A percentile compares a stretch with the other conserved stretches of the same genome.
These are phyloP conservation scores for Trachythela sp. DNA, from an alignment of 64 coral and sea anemone genomes.

Conservation along the genomic window DNA sequence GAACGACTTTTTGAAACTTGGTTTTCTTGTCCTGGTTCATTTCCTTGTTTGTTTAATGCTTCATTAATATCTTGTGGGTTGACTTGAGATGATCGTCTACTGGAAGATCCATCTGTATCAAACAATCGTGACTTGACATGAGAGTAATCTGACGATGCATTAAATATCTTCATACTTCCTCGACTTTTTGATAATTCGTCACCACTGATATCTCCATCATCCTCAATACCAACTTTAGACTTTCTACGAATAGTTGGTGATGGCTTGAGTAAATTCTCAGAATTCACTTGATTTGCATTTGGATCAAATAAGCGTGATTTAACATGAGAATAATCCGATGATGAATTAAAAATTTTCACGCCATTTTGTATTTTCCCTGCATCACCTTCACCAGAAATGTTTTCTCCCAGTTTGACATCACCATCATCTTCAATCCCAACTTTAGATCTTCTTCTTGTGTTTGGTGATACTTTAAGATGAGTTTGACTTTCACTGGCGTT, in stretches of 20 bases:
- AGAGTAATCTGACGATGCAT: neutral
- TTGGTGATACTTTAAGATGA: neutral
- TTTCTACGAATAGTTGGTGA: neutral
- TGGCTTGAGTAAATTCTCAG: neutral
- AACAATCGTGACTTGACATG: neutral
- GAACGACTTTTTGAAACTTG: neutral
- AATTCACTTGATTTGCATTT: neutral
- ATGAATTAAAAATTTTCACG: neutral
- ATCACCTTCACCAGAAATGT: neutral
- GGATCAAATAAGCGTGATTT: neutral
- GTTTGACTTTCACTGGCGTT: neutral
- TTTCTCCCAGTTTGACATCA: neutral
- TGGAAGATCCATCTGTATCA: neutral
- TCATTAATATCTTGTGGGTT: neutral
- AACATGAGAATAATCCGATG: neutral
- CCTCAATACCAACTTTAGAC: neutral
- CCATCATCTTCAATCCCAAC: neutral
- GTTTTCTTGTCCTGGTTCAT: neutral
- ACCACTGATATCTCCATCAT: neutral
- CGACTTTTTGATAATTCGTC: neutral
- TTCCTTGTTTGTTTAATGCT: too few species aligned
- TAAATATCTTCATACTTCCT: neutral
- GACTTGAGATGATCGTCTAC: too few species aligned
- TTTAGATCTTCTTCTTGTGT: neutral
- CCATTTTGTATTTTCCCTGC: neutral